Conservation (phyloP, 2,888 invertebrate species). For the Atethmia centrago region DNA sequence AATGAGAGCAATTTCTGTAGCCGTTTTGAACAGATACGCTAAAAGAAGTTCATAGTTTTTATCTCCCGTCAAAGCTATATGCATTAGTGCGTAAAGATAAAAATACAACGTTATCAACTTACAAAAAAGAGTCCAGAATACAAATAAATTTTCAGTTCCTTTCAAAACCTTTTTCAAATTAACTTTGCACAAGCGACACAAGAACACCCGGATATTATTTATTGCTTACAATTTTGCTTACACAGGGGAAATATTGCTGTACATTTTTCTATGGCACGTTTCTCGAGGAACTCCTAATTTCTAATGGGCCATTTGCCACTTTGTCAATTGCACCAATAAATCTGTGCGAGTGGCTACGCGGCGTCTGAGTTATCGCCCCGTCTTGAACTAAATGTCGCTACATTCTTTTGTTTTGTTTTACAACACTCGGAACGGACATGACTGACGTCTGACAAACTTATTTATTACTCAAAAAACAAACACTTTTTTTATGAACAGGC, state of each 20-base stretch:
- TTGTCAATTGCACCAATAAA: constrained; percentile 91
- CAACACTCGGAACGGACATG: constrained; percentile 54
- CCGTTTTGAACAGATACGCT: background rate
- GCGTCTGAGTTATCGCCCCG: constrained; percentile 84
- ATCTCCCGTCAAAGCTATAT: constrained; percentile 20
- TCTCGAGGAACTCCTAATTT: constrained; percentile 87
- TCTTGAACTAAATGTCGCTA: constrained; percentile 84
- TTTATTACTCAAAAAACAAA: constrained; percentile 33
- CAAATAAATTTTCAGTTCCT: constrained; percentile 54
- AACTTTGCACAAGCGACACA: constrained; percentile 65
- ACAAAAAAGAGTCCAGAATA: constrained; percentile 29
- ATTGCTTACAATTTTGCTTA: constrained; percentile 88
- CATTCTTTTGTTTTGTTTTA: constrained; percentile 85
- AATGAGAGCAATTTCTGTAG: constrained; percentile 15
- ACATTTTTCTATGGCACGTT: constrained; percentile 85
- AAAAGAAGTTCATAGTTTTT: constrained; percentile 26
- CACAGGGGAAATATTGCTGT: constrained; percentile 86
- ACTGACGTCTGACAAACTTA: constrained; percentile 55
- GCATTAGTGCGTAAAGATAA: constrained; percentile 42
- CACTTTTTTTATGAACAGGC: constrained; percentile 23
- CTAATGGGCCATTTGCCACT: constrained; percentile 91
- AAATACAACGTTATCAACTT: constrained; percentile 31
- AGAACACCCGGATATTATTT: constrained; percentile 81
- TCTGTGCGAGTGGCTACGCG: constrained; percentile 81
- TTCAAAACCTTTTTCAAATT: constrained; percentile 64